Conservation (phyloP, 2,888 invertebrate genomes). For the Harpagoxenus sublaevis region DNA sequence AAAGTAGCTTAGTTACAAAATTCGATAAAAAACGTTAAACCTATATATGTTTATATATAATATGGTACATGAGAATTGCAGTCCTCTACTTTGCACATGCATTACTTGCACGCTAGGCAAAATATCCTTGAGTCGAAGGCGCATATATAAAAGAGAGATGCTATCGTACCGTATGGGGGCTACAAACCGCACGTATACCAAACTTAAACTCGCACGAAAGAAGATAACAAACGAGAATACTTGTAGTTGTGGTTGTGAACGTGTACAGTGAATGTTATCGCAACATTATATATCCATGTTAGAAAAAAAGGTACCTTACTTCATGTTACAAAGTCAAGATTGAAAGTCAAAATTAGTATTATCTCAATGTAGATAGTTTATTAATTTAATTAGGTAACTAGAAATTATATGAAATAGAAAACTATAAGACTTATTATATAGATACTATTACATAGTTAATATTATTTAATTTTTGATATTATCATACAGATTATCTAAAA, state of each 20-base stretch:
- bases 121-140: constrained; percentile 55
- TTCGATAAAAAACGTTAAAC: constrained; percentile 38
- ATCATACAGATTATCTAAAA: not conserved
- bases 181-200: constrained; percentile 20
- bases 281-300: constrained; percentile 9
- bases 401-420: not conserved
- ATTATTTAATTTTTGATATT: not conserved
- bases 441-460: not conserved
- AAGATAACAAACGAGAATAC: constrained; percentile 37
- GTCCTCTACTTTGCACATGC: constrained; percentile 25
- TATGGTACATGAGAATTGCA: constrained; percentile 34
- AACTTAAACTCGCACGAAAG: constrained; percentile 45
- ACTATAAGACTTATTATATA: not conserved
- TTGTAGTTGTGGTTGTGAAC: constrained; percentile 10
- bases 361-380: not conserved
- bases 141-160: constrained; percentile 44
- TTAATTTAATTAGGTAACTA: constrained; percentile 2
- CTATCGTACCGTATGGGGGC: constrained; percentile 36
- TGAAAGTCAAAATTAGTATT: not conserved
- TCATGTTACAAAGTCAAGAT: not conserved
- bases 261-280: not conserved
- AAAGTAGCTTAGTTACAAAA: constrained; percentile 10
- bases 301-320: constrained; percentile 4
- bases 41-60: not conserved
- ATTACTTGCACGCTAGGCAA: constrained; percentile 57